A percentile compares a stretch with the other conserved stretches of the same genome.
These are phyloP conservation scores for Globodera rostochiensis DNA, from an alignment of 1,140 invertebrate genomes.

Conservation along the genomic window DNA sequence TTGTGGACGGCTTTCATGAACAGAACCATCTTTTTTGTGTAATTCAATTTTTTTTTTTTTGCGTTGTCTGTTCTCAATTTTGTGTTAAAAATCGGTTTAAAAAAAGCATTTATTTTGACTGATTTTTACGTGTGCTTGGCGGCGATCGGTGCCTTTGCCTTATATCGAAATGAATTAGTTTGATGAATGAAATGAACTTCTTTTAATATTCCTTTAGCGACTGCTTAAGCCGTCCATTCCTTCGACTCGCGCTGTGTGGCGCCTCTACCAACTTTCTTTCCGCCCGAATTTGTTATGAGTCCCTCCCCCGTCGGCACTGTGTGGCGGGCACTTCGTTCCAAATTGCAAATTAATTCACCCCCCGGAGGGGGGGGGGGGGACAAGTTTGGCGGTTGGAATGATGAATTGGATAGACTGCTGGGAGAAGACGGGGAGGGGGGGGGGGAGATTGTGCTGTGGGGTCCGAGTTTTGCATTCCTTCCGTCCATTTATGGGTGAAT, in stretches of 20 bases:
- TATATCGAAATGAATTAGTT: not conserved
- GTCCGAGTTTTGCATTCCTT: no score
- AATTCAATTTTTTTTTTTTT: no score
- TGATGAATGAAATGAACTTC: no score
- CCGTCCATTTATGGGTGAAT: no score
- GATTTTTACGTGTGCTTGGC: no score
- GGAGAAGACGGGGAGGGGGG: not conserved
- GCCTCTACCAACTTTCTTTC: not conserved
- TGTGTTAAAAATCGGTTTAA: no score
- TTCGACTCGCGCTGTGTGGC: not conserved
- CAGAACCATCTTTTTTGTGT: slow-evolving; percentile 1
- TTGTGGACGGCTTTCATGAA: slow-evolving; percentile 76
- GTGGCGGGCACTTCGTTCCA: not conserved
- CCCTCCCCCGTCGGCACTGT: not conserved
- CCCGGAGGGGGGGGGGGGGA: no score
- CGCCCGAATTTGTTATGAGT: not conserved
- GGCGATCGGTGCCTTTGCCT: no score
- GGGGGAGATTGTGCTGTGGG: no score
- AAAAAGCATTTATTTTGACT: no score
- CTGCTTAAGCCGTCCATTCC: not conserved
- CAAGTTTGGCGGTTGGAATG: no score
- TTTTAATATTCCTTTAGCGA: not conserved
- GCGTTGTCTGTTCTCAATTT: no score
- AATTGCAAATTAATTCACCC: not conserved
- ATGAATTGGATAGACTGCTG: not conserved